Base-by-base conservation (phyloP, 1,140 invertebrate genomes). In the Archegozetes longisetosus region DNA sequence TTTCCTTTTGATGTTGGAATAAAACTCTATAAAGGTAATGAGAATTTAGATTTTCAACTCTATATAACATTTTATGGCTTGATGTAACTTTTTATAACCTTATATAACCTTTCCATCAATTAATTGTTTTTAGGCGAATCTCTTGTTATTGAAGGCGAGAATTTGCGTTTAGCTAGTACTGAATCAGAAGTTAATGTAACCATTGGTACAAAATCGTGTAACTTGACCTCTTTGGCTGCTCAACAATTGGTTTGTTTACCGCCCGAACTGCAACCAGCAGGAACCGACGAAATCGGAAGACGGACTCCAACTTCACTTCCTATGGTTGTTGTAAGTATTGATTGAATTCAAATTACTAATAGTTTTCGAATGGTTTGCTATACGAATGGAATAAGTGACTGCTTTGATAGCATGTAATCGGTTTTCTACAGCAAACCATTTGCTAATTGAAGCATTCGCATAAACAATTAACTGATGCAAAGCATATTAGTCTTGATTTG, bases 41-140 rank as follows among this genome's bases (percentile, higher is more conserved):
- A n/a, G n/a, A n/a, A n/a, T n/a, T n/a, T n/a, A 78, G n/a, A n/a
- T n/a, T n/a, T n/a, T n/a, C n/a, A n/a, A n/a, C n/a, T n/a, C n/a
- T n/a, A n/a, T n/a, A n/a, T n/a, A n/a, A n/a, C n/a, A n/a, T n/a
- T 86, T 0, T 91, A 93, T 68, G 92, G 94, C 70, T 90, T n/a
- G n/a, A n/a, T n/a, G n/a, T n/a, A n/a, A n/a, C n/a, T n/a, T n/a
- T n/a, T n/a, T n/a, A n/a, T n/a, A n/a, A n/a, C n/a, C n/a, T n/a
- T n/a, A n/a, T n/a, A n/a, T n/a, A n/a, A n/a, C n/a, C n/a, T n/a
- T n/a, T n/a, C n/a, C n/a, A n/a, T n/a, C n/a, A n/a, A n/a, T n/a
- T n/a, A n/a, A n/a, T 92, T 94, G 70, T 90, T n/a, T n/a, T n/a
- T n/a, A n/a, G n/a, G 89, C 25, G 93, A 97, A 70, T 87, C 89